phyloP scores from a whole-genome alignment of 2,113 vertebrate species.

The Aphelocoma coerulescens region DNA sequence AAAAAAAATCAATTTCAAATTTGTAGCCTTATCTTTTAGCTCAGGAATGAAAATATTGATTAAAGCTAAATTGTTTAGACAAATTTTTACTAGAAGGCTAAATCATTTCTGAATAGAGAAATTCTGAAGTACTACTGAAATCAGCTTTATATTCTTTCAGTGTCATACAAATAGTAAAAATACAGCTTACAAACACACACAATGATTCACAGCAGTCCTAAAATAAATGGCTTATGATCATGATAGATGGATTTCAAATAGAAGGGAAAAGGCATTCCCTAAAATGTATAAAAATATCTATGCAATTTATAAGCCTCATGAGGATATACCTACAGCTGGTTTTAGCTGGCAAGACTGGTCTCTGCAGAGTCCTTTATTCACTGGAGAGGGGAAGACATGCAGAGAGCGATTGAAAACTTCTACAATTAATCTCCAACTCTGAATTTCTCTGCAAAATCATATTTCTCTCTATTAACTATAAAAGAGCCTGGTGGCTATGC shows the following conservation, averaged over 20 bases:
- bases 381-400: not conserved
- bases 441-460: not conserved
- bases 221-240: not conserved
- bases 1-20: not conserved
- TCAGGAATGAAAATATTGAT: not conserved
- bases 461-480: not conserved
- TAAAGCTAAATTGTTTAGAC: conserved; percentile 22
- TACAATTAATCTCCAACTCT: not conserved
- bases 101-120: not conserved
- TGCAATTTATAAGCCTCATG: not conserved
- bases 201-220: not conserved
- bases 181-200: not conserved
- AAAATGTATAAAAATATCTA: not conserved
- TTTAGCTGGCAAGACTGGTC: not conserved
- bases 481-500: fast-evolving
- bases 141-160: not conserved
- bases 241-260: not conserved
- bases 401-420: not conserved
- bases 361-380: not conserved
- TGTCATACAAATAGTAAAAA: not conserved
- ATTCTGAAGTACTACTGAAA: not conserved
- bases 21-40: not conserved
- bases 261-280: not conserved
- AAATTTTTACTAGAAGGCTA: not conserved
- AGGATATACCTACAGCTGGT: not conserved